Conservation (phyloP, 30 jellyfish, hydroid and myxozoan genomes). For the Chironex yamaguchii region DNA sequence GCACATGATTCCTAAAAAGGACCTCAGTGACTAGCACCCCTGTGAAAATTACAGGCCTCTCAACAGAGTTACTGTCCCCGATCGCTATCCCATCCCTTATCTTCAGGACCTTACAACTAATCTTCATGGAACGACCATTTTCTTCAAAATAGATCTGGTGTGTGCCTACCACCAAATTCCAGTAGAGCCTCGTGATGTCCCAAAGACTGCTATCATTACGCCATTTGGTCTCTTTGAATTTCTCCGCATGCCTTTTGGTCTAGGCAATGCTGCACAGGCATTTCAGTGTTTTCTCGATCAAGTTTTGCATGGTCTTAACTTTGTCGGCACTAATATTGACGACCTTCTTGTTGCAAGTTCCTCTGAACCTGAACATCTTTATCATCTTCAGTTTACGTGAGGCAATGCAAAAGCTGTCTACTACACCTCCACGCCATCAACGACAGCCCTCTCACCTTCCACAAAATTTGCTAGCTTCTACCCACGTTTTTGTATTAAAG, state of each 20-base stretch:
- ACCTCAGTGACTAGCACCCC: conserved; percentile 68
- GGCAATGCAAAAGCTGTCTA: no score
- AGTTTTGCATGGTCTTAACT: conserved; percentile 49
- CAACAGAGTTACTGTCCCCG: conserved; percentile 41
- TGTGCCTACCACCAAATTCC: conserved; percentile 25
- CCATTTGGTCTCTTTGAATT: conserved; percentile 71
- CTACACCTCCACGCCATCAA: no score
- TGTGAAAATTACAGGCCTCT: conserved; percentile 54
- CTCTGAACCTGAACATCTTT: conserved; percentile 46
- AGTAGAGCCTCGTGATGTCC: conserved; percentile 33
- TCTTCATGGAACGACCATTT: conserved; percentile 12
- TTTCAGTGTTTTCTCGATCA: conserved; percentile 58
- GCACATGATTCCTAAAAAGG: conserved; percentile 57
- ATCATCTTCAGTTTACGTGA: no score
- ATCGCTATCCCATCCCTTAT: conserved; percentile 34
- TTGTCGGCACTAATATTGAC: conserved; percentile 44
- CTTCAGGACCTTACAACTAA: conserved; percentile 30
- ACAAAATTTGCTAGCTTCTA: no score
- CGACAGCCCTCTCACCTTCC: no score
- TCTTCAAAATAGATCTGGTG: conserved; percentile 13
- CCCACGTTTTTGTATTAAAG: no score
- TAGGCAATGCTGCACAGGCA: conserved; percentile 69
- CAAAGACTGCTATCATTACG: conserved; percentile 63
- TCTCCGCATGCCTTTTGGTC: conserved; percentile 70
- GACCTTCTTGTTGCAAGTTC: conserved; percentile 47